Conservation (phyloP, 2,797 vertebrate genomes). For the Jordanella pulchra region DNA sequence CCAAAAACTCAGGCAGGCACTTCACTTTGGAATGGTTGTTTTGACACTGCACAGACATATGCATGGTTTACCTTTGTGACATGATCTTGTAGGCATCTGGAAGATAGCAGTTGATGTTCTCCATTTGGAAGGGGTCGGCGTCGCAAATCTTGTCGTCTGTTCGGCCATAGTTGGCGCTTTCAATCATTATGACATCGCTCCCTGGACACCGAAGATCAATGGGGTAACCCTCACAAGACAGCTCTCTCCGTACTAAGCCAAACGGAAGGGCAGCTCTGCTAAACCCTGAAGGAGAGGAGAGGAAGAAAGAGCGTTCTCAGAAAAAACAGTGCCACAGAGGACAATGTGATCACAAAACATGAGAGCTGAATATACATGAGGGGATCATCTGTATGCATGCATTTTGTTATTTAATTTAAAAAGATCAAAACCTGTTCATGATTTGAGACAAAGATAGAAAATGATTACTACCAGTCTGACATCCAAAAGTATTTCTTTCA, state of each 20-base stretch:
- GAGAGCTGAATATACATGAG: constrained; percentile 23
- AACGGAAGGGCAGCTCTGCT: constrained; percentile 95
- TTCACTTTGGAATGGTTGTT: constrained; percentile 14
- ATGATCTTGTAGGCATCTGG: constrained; percentile 99
- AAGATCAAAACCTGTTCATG: constrained; percentile 17
- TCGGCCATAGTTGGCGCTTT: constrained; percentile 97
- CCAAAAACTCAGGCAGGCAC: constrained; percentile 15
- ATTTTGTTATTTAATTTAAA: constrained; percentile 18
- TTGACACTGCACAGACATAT: constrained; percentile 7
- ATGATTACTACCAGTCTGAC: constrained; percentile 7
- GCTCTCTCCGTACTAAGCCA: constrained; percentile 94
- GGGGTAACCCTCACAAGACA: constrained; percentile 98
- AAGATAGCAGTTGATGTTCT: constrained; percentile 99
- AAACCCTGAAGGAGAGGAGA: constrained; percentile 82
- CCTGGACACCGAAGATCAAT: constrained; percentile 98
- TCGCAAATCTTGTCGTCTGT: constrained; percentile 99
- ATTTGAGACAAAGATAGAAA: constrained; percentile 13
- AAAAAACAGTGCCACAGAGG: constrained; percentile 46
- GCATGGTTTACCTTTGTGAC: constrained; percentile 91
- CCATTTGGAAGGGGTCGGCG: constrained; percentile 99
- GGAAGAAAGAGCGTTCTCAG: constrained; percentile 53
- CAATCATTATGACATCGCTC: constrained; percentile 99
- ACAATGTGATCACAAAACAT: constrained; percentile 28
- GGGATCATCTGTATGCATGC: constrained; percentile 8
- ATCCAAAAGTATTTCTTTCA: constrained; percentile 5